Conservation (phyloP, 2,797 vertebrate species). For the Acanthurus leucopareius region DNA sequence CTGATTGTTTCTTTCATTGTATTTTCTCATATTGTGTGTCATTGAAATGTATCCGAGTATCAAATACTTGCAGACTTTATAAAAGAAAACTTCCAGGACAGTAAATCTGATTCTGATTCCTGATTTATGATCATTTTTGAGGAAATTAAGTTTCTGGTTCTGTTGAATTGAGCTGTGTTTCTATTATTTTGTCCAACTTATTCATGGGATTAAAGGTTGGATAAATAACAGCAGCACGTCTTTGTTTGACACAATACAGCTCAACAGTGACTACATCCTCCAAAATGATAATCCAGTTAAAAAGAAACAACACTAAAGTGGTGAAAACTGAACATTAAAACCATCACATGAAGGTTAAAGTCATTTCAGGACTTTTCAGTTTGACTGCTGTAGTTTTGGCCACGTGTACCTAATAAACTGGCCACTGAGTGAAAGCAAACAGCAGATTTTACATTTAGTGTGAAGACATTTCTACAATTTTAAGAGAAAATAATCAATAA, state of each 20-base stretch:
- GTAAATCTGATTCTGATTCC: not conserved
- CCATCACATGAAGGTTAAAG: no score
- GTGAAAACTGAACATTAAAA: no score
- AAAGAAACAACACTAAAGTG: no score
- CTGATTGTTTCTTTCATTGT: not conserved
- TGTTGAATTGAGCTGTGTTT: not conserved
- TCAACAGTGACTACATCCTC: not conserved
- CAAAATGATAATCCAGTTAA: not conserved
- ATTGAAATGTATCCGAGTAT: not conserved
- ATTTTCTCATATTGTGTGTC: not conserved
- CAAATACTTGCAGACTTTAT: not conserved
- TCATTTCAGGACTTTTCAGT: not conserved
- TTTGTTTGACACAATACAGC: no score
- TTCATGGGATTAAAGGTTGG: not conserved
- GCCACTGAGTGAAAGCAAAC: not conserved
- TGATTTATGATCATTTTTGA: not conserved
- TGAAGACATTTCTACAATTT: conserved; percentile 12
- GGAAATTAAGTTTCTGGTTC: not conserved
- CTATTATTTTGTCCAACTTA: conserved; percentile 7
- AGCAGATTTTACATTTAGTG: conserved; percentile 3
- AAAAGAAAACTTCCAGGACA: not conserved
- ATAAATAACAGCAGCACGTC: not conserved
- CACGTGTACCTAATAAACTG: not conserved
- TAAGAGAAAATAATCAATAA: not conserved
- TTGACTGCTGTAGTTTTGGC: not conserved